Percentiles rank a stretch among this genome's conserved stretches.
phyloP scores from a whole-genome alignment of 2,113 vertebrate genomes.

The Terrapene triunguis region DNA sequence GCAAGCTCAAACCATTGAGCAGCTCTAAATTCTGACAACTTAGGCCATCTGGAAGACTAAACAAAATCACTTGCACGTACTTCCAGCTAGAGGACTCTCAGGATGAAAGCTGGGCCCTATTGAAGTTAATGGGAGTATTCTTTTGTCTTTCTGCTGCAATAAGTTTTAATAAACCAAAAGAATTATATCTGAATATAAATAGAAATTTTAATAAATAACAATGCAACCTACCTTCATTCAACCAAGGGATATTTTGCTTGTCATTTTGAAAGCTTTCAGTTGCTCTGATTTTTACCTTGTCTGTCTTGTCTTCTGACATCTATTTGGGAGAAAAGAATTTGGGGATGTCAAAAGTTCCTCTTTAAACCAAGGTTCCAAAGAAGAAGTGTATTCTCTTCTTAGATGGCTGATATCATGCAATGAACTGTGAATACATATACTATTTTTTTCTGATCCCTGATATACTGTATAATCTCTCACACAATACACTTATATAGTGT shows the following conservation, averaged over 20 bases:
- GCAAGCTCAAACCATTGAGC: not conserved
- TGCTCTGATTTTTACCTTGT: constrained; percentile 81
- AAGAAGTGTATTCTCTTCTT: constrained; percentile 54
- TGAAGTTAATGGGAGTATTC: not conserved
- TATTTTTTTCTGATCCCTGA: constrained; percentile 20
- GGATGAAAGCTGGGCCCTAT: not conserved
- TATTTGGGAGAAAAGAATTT: constrained; percentile 68
- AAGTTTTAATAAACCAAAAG: not conserved
- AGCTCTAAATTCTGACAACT: not conserved
- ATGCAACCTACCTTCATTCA: constrained; percentile 81
- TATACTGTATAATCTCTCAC: constrained; percentile 9
- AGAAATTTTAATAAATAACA: not conserved
- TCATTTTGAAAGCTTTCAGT: constrained; percentile 82
- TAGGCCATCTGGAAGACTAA: not conserved
- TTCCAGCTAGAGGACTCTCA: not conserved
- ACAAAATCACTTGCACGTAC: not conserved
- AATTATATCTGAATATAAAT: constrained; percentile 1
- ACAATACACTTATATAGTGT: constrained; percentile 52
- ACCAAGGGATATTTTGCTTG: constrained; percentile 82
- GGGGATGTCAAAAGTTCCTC: constrained; percentile 51
- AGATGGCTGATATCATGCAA: constrained; percentile 15
- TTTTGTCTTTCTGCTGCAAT: not conserved
- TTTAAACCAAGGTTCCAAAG: constrained; percentile 56
- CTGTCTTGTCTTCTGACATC: constrained; percentile 84
- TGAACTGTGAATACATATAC: constrained; percentile 32